Evolutionary conservation across 1,140 invertebrate species (phyloP).

Genomic region (Latrodectus geometricus): DNA sequence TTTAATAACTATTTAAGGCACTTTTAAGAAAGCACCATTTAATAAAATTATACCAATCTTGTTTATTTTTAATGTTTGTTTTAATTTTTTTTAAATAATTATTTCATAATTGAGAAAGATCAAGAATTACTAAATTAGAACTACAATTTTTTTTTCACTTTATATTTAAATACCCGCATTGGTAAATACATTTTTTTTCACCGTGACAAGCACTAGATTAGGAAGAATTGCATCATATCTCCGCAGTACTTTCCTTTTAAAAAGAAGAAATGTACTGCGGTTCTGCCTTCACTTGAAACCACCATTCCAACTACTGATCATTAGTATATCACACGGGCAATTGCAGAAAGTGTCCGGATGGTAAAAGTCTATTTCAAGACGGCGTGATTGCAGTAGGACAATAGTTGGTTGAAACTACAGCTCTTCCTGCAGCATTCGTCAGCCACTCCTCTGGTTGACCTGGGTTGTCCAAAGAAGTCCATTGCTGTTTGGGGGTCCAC

Average conservation of each 20-base stretch:
- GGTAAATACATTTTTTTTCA: neutral
- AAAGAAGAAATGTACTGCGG: neutral
- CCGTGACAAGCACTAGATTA: neutral
- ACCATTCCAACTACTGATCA: conserved; percentile 36
- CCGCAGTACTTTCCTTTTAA: neutral
- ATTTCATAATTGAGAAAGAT: no score
- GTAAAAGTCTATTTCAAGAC: neutral
- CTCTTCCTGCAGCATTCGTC: conserved; percentile 72
- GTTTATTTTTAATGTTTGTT: neutral
- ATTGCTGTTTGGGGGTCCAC: conserved; percentile 28
- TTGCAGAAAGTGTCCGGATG: neutral
- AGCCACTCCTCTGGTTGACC: conserved; percentile 67
- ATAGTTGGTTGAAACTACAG: conserved; percentile 69
- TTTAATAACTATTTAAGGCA: neutral
- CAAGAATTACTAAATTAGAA: neutral
- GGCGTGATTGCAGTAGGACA: conserved; percentile 67
- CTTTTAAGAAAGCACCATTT: conserved; percentile 8
- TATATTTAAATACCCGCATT: neutral
- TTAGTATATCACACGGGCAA: neutral
- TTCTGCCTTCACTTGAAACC: neutral
- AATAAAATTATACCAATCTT: neutral
- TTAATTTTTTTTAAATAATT: neutral
- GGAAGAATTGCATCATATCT: neutral
- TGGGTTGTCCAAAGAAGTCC: conserved; percentile 22
- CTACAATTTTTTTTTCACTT: neutral